Percentiles rank a stretch among this genome's conserved stretches.
Conservation (phyloP, 1,140 invertebrate species). For the Sminthurides bifidus region DNA sequence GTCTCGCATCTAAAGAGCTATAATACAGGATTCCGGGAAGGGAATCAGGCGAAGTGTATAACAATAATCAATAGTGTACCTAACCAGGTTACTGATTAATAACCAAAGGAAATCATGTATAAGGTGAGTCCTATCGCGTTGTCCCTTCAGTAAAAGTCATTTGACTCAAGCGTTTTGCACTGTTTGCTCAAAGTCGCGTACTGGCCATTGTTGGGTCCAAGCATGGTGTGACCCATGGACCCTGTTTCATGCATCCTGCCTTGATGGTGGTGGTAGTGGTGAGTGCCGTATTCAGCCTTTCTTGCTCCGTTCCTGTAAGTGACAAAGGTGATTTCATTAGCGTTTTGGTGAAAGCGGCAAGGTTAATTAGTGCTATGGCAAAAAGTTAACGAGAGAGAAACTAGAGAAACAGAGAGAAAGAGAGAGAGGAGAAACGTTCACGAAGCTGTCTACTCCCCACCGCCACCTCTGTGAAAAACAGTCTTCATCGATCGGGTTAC, state of each 20-base stretch:
- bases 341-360: too few relatives aligned
- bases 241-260: slow-evolving; percentile 18
- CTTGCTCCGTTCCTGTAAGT: slow-evolving; percentile 14
- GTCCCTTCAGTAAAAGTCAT: slow-evolving; percentile 65
- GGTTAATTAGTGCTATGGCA: too few relatives aligned
- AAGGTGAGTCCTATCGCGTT: neutral
- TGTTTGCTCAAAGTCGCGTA: slow-evolving; percentile 70
- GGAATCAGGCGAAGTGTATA: too few relatives aligned
- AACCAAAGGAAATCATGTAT: too few relatives aligned
- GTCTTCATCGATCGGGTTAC: neutral
- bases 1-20: too few relatives aligned
- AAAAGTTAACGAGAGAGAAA: neutral
- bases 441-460: slow-evolving; percentile 11
- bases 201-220: slow-evolving; percentile 40
- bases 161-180: slow-evolving; percentile 86
- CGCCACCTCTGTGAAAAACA: slow-evolving; percentile 24
- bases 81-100: too few relatives aligned
- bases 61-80: too few relatives aligned
- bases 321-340: neutral
- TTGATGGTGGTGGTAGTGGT: slow-evolving; percentile 9
- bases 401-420: neutral
- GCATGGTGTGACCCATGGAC: slow-evolving; percentile 31
- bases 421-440: slow-evolving; percentile 1
- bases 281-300: slow-evolving; percentile 7
- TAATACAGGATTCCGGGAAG: too few relatives aligned